Conservation (phyloP, 2,113 vertebrate genomes). For the Vireo altiloquus region DNA sequence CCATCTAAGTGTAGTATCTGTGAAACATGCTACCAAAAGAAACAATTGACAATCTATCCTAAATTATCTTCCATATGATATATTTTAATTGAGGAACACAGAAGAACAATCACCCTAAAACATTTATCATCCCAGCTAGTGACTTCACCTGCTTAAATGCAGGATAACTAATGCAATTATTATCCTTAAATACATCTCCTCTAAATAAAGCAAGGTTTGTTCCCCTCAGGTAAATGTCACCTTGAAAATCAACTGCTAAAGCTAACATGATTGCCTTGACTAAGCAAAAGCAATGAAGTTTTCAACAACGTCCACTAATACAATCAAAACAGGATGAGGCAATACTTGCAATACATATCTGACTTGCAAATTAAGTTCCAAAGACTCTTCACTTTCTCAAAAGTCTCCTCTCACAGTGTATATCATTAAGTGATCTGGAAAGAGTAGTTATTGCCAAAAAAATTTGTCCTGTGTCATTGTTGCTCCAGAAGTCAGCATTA, state of each 20-base stretch:
- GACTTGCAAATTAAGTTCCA: neutral
- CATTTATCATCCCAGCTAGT: neutral
- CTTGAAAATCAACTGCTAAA: conserved; percentile 5
- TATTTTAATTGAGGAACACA: neutral
- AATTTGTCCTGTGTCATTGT: neutral
- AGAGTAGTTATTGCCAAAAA: neutral
- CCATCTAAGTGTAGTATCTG: neutral
- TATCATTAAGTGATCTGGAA: neutral
- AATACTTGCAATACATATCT: neutral
- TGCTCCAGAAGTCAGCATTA: neutral
- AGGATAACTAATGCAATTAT: neutral
- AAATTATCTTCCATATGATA: neutral
- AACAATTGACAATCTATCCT: neutral
- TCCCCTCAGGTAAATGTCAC: neutral
- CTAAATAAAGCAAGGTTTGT: neutral
- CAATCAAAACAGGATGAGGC: neutral
- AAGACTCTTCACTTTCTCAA: neutral
- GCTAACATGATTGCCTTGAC: neutral
- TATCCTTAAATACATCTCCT: neutral
- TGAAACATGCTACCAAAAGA: neutral
- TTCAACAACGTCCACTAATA: neutral
- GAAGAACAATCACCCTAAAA: neutral
- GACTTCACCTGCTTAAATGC: neutral
- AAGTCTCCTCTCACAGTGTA: neutral
- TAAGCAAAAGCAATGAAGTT: neutral